Evolutionary conservation across 2,113 vertebrate genomes (phyloP).

Genomic region (Orientallactaga bullata): DNA sequence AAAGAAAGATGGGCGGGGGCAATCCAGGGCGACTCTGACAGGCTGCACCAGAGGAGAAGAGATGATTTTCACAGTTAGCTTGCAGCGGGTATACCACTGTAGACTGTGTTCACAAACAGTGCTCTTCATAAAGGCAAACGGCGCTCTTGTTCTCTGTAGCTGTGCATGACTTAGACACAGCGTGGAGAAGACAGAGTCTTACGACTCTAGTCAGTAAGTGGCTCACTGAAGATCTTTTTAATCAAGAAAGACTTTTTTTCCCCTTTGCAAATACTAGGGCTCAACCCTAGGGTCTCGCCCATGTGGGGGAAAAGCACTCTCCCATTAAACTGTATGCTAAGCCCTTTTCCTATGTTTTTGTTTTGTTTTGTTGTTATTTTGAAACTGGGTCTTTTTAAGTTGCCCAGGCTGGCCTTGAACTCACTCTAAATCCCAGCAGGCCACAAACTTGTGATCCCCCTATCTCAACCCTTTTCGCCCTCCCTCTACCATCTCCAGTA

Average conservation of each 20-base stretch:
- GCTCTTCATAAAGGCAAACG: too few relatives aligned
- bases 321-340: not conserved
- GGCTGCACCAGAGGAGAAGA: not conserved
- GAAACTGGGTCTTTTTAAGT: not conserved
- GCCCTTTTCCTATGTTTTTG: not conserved
- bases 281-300: not conserved
- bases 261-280: too few relatives aligned
- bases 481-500: too few relatives aligned
- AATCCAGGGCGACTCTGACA: not conserved
- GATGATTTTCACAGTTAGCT: not conserved
- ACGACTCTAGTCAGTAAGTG: not conserved
- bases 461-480: not conserved
- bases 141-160: not conserved
- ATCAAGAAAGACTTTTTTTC: not conserved
- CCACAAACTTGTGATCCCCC: not conserved
- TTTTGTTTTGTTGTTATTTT: not conserved
- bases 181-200: conserved; percentile 9
- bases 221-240: not conserved
- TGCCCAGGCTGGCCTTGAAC: not conserved
- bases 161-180: not conserved
- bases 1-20: not conserved
- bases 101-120: not conserved
- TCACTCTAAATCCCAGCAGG: not conserved
- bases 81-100: not conserved
- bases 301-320: not conserved